phyloP scores from a whole-genome alignment of 2,797 vertebrate species.

The Antennarius maculatus region DNA sequence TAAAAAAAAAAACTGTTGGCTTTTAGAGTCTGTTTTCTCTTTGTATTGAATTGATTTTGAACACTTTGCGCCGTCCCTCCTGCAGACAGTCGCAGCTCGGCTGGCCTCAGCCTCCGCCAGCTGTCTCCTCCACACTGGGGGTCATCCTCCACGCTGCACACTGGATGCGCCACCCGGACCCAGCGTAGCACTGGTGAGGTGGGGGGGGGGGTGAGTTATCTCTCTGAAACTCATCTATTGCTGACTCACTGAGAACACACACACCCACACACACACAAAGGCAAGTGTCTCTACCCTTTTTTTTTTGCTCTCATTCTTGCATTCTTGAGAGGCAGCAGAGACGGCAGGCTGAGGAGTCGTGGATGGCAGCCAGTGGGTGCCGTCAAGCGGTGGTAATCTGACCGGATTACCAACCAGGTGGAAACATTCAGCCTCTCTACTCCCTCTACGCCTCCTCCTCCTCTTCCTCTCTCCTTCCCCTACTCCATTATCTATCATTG shows the following conservation, averaged over 20 bases:
- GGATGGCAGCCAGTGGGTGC: constrained; percentile 73
- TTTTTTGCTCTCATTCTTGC: constrained; percentile 54
- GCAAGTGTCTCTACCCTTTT: constrained; percentile 35
- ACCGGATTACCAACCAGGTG: constrained; percentile 86
- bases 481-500: constrained; percentile 43
- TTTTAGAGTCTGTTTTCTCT: background rate
- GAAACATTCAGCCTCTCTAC: constrained; percentile 79
- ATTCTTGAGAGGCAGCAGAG: constrained; percentile 63
- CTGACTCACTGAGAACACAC: constrained; percentile 72
- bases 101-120: constrained; percentile 63
- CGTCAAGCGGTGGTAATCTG: constrained; percentile 83
- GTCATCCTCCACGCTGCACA: constrained; percentile 65
- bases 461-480: constrained; percentile 24
- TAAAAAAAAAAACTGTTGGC: too few species aligned
- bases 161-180: constrained; percentile 61
- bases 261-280: constrained; percentile 35
- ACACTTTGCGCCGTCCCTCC: constrained; percentile 30
- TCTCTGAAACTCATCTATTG: constrained; percentile 63
- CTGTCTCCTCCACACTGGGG: constrained; percentile 66
- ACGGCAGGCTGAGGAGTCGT: constrained; percentile 64
- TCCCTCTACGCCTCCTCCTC: constrained; percentile 50
- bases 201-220: constrained; percentile 26
- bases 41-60: constrained; percentile 52
- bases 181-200: constrained; percentile 41
- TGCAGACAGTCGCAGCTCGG: constrained; percentile 41